A percentile compares a stretch with the other conserved stretches of the same genome.
phyloP scores from a whole-genome alignment of 2,113 vertebrate genomes.

The Leptocoma aspasia region DNA sequence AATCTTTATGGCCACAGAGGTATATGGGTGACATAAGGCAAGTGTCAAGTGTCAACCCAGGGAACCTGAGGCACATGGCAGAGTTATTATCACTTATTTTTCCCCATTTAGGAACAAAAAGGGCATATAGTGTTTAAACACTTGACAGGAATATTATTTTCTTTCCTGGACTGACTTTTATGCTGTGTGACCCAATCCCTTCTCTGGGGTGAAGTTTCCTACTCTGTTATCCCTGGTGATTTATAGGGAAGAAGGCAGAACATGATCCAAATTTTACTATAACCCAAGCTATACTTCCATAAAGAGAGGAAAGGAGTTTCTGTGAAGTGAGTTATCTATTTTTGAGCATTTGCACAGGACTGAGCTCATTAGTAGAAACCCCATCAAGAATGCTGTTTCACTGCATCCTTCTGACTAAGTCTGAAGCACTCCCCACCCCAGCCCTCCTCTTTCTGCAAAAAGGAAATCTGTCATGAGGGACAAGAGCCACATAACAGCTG shows the following conservation, averaged over 20 bases:
- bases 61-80: not conserved
- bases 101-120: not conserved
- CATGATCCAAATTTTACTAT: fast-evolving
- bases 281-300: not conserved
- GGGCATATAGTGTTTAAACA: not conserved
- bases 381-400: not conserved
- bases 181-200: not conserved
- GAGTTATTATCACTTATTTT: not conserved
- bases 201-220: not conserved
- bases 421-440: not conserved
- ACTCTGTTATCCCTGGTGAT: not conserved
- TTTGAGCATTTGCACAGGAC: not conserved
- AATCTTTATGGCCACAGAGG: not conserved
- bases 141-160: not conserved
- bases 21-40: not conserved
- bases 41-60: not conserved
- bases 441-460: not conserved
- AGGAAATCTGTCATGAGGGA: not conserved
- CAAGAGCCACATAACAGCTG: not conserved
- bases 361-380: not conserved
- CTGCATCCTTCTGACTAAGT: not conserved
- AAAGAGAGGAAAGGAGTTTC: not conserved
- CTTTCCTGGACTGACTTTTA: not conserved
- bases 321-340: not conserved
- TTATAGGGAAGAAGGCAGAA: not conserved